A percentile compares a stretch with the other conserved stretches of the same genome.
Conservation (phyloP, 2,888 invertebrate genomes). For the Apamea crenata region DNA sequence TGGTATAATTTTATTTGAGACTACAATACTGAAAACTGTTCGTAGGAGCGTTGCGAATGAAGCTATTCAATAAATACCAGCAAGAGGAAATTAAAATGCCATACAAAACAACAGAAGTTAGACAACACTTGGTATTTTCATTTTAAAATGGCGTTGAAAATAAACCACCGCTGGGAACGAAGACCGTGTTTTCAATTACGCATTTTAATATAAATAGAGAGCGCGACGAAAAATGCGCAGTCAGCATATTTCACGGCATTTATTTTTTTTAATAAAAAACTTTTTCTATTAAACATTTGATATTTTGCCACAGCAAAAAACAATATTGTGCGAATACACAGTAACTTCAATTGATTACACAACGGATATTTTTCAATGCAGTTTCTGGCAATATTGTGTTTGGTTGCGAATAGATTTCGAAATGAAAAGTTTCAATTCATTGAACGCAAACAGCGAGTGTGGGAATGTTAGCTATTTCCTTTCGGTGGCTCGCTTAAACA, state of each 20-base stretch:
- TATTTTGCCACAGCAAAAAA: slow-evolving; percentile 44
- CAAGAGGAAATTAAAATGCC: slow-evolving; percentile 47
- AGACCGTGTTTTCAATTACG: slow-evolving; percentile 44
- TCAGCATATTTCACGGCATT: slow-evolving; percentile 9
- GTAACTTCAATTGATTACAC: slow-evolving; percentile 36
- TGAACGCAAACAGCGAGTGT: slow-evolving; percentile 58
- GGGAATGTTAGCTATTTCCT: slow-evolving; percentile 62
- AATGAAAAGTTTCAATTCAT: slow-evolving; percentile 63
- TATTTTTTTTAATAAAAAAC: slow-evolving; percentile 29
- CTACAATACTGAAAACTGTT: slow-evolving; percentile 9
- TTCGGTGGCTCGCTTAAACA: slow-evolving; percentile 29
- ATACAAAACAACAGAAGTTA: slow-evolving; percentile 45
- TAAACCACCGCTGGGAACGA: slow-evolving; percentile 10
- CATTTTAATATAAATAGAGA: slow-evolving; percentile 56
- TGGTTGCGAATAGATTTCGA: slow-evolving; percentile 51
- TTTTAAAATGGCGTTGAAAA: slow-evolving; percentile 44
- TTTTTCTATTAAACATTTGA: slow-evolving; percentile 32
- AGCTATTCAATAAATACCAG: slow-evolving; percentile 41
- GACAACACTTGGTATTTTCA: slow-evolving; percentile 33
- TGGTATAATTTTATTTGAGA: neutral
- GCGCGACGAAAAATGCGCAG: slow-evolving; percentile 29
- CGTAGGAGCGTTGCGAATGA: neutral
- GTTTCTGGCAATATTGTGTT: slow-evolving; percentile 43
- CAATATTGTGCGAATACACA: slow-evolving; percentile 49
- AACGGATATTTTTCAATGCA: slow-evolving; percentile 60